Evolutionary conservation across 1,140 invertebrate genomes (phyloP).

Genomic region (Metopolophium dirhodum): DNA sequence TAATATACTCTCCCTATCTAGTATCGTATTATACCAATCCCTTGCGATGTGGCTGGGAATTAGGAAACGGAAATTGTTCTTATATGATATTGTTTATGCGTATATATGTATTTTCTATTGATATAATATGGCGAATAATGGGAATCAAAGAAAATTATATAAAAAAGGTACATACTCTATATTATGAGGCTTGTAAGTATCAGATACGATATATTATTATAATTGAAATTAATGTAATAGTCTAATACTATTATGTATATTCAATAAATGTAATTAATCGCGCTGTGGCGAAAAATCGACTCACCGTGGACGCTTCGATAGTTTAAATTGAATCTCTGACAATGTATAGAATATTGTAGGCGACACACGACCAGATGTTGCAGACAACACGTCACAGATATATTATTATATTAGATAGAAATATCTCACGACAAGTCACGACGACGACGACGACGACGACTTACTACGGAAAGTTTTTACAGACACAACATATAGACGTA

Average conservation of each 20-base stretch:
- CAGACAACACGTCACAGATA: background rate
- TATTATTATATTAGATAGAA: background rate
- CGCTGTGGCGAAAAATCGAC: background rate
- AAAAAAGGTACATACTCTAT: too few species aligned
- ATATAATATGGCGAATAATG: too few species aligned
- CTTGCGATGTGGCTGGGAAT: background rate
- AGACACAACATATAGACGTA: too few species aligned
- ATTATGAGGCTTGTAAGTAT: background rate
- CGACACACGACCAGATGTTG: background rate
- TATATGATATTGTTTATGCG: too few species aligned
- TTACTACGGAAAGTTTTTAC: too few species aligned
- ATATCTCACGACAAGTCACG: too few species aligned
- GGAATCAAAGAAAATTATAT: too few species aligned
- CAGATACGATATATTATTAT: background rate
- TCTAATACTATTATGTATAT: too few species aligned
- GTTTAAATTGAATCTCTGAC: background rate
- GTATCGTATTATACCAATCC: too few species aligned
- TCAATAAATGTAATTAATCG: background rate
- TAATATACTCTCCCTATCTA: too few species aligned
- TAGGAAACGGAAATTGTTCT: background rate
- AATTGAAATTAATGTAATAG: background rate
- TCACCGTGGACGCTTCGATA: background rate
- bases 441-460: too few species aligned
- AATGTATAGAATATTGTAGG: background rate
- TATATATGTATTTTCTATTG: too few species aligned